Conservation (phyloP, 2,113 vertebrate species). For the Percopsis transmontana region DNA sequence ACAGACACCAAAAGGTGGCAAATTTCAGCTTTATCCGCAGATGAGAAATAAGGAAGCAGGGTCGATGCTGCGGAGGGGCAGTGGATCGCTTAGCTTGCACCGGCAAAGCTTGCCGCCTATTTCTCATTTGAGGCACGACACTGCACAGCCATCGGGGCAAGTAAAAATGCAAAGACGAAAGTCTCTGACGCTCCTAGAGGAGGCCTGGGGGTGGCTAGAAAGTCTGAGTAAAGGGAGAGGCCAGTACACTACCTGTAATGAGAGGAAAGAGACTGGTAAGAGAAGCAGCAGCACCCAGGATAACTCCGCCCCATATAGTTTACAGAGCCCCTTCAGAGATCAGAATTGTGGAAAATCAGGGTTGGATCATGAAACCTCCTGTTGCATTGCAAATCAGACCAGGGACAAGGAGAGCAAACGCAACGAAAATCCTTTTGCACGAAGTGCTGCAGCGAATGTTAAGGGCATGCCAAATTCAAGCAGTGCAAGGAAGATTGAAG, state of each 20-base stretch:
- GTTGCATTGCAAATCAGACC: constrained; percentile 62
- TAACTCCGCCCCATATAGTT: constrained; percentile 10
- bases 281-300: constrained; percentile 46
- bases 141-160: constrained; percentile 45
- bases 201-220: constrained; percentile 80
- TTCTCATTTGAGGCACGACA: constrained; percentile 46
- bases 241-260: constrained; percentile 62
- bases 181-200: constrained; percentile 78
- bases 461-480: not conserved
- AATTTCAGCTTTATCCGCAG: constrained; percentile 55
- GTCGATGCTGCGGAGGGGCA: constrained; percentile 41
- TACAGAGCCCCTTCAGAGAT: constrained; percentile 35
- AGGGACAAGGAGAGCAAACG: constrained; percentile 42
- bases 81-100: constrained; percentile 47
- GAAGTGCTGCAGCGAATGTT: not conserved
- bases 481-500: constrained; percentile 13
- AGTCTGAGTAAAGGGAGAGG: constrained; percentile 70
- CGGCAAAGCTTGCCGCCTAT: constrained; percentile 76
- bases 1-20: constrained; percentile 33
- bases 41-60: constrained; percentile 62
- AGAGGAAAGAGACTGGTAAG: constrained; percentile 52
- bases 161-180: constrained; percentile 76
- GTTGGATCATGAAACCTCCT: constrained; percentile 61
- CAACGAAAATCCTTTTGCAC: constrained; percentile 23
- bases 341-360: constrained; percentile 44